These are phyloP conservation scores for Centrocercus urophasianus DNA, from an alignment of 2,113 vertebrate genomes.

Conservation along the genomic window DNA sequence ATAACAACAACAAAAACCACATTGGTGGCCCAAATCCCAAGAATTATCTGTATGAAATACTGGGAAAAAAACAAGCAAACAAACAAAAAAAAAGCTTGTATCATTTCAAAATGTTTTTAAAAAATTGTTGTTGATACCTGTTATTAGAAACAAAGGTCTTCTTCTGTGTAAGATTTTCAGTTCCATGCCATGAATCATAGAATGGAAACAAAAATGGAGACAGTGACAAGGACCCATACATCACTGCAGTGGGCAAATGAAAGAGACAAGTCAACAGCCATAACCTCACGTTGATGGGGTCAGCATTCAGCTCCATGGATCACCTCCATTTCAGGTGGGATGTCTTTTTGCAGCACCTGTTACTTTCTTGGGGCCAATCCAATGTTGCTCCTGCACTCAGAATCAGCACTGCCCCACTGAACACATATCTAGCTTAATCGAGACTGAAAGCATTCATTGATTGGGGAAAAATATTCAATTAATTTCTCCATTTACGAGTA, in stretches of 20 bases:
- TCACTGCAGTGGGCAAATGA: slow-evolving; percentile 80
- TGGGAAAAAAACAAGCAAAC: neutral
- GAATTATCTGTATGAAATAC: neutral
- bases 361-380: slow-evolving; percentile 34
- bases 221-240: slow-evolving; percentile 95
- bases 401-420: too few relatives aligned
- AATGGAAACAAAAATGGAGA: slow-evolving; percentile 76
- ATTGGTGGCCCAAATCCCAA: neutral
- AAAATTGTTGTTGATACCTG: neutral
- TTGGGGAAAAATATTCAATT: neutral
- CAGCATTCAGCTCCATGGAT: neutral
- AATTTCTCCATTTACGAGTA: neutral
- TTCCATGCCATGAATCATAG: neutral
- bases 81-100: neutral
- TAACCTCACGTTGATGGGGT: slow-evolving; percentile 79
- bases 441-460: neutral
- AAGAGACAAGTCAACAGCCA: slow-evolving; percentile 72
- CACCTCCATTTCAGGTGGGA: slow-evolving; percentile 70
- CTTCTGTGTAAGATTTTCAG: neutral
- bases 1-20: too few relatives aligned
- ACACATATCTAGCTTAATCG: neutral
- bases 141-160: neutral
- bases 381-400: slow-evolving; percentile 34
- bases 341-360: slow-evolving; percentile 30
- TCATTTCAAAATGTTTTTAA: neutral